Evolutionary conservation across 2,797 vertebrate species (phyloP).

Genomic region (Toxotes lorentzi): DNA sequence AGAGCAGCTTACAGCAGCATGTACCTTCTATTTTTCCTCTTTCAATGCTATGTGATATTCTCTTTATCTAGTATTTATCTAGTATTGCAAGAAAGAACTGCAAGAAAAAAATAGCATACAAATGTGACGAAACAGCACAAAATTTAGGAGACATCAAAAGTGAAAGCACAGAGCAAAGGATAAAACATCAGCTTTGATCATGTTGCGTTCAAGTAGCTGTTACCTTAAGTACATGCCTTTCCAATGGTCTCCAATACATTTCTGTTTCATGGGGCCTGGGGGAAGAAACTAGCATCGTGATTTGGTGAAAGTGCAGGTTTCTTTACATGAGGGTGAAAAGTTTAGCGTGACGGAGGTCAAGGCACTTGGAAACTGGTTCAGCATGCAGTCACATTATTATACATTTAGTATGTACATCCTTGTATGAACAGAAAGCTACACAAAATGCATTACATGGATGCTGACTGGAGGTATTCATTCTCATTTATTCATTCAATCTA

Average conservation of each 20-base stretch:
- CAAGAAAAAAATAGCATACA: no score
- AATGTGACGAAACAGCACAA: neutral
- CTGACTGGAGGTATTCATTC: neutral
- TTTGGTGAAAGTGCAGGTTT: constrained; percentile 19
- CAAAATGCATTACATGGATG: neutral
- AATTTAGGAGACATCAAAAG: neutral
- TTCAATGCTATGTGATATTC: neutral
- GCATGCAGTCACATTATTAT: constrained; percentile 2
- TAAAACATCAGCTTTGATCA: neutral
- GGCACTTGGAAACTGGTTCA: constrained; percentile 32
- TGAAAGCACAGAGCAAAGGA: no score
- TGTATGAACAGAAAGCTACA: neutral
- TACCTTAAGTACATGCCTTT: neutral
- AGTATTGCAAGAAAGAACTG: no score
- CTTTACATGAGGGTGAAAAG: neutral
- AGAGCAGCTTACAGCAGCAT: neutral
- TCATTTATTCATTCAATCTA: no score
- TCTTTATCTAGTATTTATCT: neutral
- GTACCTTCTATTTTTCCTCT: neutral
- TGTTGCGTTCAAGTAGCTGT: neutral
- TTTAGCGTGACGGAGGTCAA: constrained; percentile 19
- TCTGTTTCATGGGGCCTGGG: neutral
- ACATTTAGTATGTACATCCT: neutral
- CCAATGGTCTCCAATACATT: neutral
- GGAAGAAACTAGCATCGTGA: neutral